Percentiles rank a stretch among this genome's conserved stretches.
Conservation (phyloP, 2,888 invertebrate genomes). For the Dasysyrphus albostriatus region DNA sequence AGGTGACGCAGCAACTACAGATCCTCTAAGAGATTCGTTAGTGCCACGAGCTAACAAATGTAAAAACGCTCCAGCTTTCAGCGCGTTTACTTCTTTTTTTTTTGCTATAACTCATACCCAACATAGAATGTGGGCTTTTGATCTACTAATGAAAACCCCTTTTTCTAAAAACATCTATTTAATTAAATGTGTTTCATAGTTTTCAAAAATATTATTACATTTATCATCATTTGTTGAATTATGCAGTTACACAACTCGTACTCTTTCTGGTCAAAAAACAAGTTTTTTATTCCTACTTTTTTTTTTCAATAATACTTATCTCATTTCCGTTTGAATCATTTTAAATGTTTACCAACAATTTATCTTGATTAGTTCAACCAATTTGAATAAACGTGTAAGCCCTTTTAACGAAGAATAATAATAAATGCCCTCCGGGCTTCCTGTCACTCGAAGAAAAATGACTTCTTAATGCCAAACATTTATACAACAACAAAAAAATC, state of each 20-base stretch:
- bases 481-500: constrained; percentile 42
- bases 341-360: constrained; percentile 34
- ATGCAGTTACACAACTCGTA: neutral
- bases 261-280: neutral
- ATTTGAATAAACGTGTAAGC: constrained; percentile 58
- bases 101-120: no score
- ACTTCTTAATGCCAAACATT: constrained; percentile 56
- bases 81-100: no score
- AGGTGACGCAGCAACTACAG: no score
- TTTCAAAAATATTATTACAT: no score
- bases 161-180: no score
- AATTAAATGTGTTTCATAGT: no score
- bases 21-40: no score
- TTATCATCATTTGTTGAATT: neutral
- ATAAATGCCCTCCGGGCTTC: constrained; percentile 60
- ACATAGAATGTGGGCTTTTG: no score
- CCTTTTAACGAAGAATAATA: constrained; percentile 51
- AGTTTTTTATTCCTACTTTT: neutral
- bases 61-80: no score
- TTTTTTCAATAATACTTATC: constrained; percentile 24
- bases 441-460: constrained; percentile 55
- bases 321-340: constrained; percentile 39
- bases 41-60: no score
- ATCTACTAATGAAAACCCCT: no score
- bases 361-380: constrained; percentile 51